Evolutionary conservation across 2,113 vertebrate species (phyloP).

Genomic region (Rhegmatorhina hoffmannsi): DNA sequence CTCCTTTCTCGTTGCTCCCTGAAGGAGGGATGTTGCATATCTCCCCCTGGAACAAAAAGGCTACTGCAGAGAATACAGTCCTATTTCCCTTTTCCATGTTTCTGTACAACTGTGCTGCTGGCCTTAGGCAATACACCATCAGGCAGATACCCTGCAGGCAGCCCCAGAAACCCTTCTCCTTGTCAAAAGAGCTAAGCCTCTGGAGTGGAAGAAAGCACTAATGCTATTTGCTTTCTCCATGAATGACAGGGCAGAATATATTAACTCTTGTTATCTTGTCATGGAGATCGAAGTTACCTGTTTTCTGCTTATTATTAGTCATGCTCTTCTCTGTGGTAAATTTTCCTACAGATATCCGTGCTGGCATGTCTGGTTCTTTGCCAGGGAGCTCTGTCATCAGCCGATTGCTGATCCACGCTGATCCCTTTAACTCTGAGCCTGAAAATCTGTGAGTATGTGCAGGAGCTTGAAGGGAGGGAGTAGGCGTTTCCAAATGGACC

Average conservation of each 20-base stretch:
- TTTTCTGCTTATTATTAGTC: not conserved
- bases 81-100: not conserved
- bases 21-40: not conserved
- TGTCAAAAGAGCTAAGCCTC: not conserved
- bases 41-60: not conserved
- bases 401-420: conserved; percentile 88
- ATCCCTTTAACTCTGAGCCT: conserved; percentile 90
- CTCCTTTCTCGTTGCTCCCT: not conserved
- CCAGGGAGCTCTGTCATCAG: conserved; percentile 91
- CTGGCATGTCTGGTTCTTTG: conserved; percentile 87
- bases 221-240: not conserved
- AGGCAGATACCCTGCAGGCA: not conserved
- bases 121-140: not conserved
- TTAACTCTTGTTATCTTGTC: not conserved
- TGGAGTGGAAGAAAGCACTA: not conserved
- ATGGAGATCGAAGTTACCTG: not conserved
- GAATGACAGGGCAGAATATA: not conserved
- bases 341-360: conserved; percentile 78
- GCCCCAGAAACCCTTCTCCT: not conserved
- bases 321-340: not conserved
- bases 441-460: conserved; percentile 89
- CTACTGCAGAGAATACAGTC: not conserved
- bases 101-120: not conserved
- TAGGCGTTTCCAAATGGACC: fast-evolving
- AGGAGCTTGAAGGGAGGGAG: not conserved